Evolutionary conservation across 2,113 vertebrate genomes (phyloP).

Genomic region (human): DNA sequence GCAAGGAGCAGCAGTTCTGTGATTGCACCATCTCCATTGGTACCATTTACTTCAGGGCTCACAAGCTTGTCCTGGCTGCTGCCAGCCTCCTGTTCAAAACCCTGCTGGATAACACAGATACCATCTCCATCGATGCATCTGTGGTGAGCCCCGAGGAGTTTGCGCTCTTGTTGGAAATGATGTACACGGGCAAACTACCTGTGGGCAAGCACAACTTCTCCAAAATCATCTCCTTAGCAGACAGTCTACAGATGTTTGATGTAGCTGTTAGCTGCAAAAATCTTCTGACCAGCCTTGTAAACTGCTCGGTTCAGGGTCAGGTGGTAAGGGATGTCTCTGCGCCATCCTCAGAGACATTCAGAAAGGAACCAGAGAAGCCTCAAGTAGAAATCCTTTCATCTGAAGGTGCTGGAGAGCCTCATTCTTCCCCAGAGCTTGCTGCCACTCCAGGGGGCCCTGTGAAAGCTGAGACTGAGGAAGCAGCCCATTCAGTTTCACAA

Average conservation of each 20-base stretch:
- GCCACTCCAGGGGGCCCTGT: background rate
- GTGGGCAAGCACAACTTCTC: slow-evolving; percentile 92
- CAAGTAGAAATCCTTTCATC: slow-evolving; percentile 46
- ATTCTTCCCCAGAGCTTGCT: background rate
- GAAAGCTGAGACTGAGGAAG: slow-evolving; percentile 52
- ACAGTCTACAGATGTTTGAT: slow-evolving; percentile 95
- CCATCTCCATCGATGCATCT: slow-evolving; percentile 88
- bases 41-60: slow-evolving; percentile 86
- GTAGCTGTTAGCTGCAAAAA: slow-evolving; percentile 92
- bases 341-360: slow-evolving; percentile 39
- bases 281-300: slow-evolving; percentile 88
- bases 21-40: slow-evolving; percentile 91
- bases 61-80: slow-evolving; percentile 92
- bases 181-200: slow-evolving; percentile 90
- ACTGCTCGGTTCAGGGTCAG: slow-evolving; percentile 73
- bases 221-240: slow-evolving; percentile 88
- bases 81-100: slow-evolving; percentile 93
- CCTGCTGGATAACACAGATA: slow-evolving; percentile 88
- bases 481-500: background rate
- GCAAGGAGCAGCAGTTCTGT: slow-evolving; percentile 90
- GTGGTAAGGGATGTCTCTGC: slow-evolving; percentile 56
- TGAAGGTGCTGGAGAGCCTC: background rate
- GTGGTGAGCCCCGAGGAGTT: slow-evolving; percentile 92
- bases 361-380: slow-evolving; percentile 36
- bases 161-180: slow-evolving; percentile 89